Evolutionary conservation across 2,113 vertebrate genomes (phyloP).

Genomic region (Condylura cristata): DNA sequence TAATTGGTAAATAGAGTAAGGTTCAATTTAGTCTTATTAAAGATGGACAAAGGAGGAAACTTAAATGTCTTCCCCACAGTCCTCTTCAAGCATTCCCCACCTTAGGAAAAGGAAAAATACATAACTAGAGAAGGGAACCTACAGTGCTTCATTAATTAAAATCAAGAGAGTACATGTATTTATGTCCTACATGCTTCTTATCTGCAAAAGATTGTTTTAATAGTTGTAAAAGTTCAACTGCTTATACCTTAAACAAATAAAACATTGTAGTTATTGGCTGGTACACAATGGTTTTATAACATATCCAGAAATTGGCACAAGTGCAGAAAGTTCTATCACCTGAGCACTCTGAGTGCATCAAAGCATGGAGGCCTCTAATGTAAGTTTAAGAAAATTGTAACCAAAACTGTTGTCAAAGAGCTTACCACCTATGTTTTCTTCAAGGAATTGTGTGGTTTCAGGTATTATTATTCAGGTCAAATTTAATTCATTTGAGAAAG

Average conservation of each 20-base stretch:
- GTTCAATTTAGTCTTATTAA: background rate
- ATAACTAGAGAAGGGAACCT: background rate
- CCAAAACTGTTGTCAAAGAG: too few species aligned
- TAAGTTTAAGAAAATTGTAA: too few species aligned
- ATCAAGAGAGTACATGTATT: background rate
- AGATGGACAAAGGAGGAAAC: background rate
- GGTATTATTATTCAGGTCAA: too few species aligned
- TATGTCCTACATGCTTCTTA: background rate
- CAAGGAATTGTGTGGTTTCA: too few species aligned
- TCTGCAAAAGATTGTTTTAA: slow-evolving; percentile 21
- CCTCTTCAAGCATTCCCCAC: background rate
- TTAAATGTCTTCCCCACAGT: background rate
- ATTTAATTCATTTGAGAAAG: too few species aligned
- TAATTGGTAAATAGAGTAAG: background rate
- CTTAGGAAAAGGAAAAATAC: background rate
- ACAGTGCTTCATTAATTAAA: background rate
- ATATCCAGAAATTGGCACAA: background rate
- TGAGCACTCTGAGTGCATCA: background rate
- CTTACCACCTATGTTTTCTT: too few species aligned
- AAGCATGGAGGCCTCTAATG: background rate
- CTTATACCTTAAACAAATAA: slow-evolving; percentile 47
- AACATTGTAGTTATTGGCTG: background rate
- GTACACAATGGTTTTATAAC: background rate
- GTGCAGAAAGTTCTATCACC: background rate
- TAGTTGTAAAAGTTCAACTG: slow-evolving; percentile 48